These are phyloP conservation scores for Carduelis carduelis DNA, from an alignment of 2,797 vertebrate species.

Conservation along the genomic window DNA sequence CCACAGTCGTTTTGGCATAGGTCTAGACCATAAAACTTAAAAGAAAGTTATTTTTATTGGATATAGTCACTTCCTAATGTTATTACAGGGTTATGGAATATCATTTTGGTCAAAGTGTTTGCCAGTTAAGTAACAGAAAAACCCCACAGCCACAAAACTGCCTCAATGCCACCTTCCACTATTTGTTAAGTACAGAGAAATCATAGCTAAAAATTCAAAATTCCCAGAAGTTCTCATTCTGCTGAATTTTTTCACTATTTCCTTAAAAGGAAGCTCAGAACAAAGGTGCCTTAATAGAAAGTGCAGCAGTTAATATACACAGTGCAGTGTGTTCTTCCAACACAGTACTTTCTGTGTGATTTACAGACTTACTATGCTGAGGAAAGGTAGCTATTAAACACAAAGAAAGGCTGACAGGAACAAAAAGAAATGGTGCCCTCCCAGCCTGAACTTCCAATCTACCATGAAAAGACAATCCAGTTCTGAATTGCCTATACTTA, in stretches of 20 bases:
- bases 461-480: constrained; percentile 34
- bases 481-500: neutral
- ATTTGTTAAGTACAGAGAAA: neutral
- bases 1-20: neutral
- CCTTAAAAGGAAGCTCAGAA: constrained; percentile 14
- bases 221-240: neutral
- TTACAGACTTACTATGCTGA: constrained; percentile 49
- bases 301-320: constrained; percentile 21
- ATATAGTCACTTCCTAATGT: constrained; percentile 38
- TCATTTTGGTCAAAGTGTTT: constrained; percentile 37
- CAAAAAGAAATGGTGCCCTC: constrained; percentile 41
- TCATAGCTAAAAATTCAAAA: neutral
- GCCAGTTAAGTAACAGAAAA: constrained; percentile 51
- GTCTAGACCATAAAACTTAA: constrained; percentile 32
- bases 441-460: constrained; percentile 23
- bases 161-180: neutral
- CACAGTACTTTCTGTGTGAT: constrained; percentile 1
- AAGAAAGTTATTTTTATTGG: constrained; percentile 40
- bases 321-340: constrained; percentile 13
- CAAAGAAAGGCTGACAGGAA: constrained; percentile 58
- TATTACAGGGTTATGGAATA: constrained; percentile 23
- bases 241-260: constrained; percentile 5
- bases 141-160: neutral
- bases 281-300: neutral
- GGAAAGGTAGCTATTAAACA: constrained; percentile 65